Evolutionary conservation across 2,888 invertebrate species (phyloP), one percentile per base, ranked within the genome.

Genomic region (Aphidius colemani): DNA sequence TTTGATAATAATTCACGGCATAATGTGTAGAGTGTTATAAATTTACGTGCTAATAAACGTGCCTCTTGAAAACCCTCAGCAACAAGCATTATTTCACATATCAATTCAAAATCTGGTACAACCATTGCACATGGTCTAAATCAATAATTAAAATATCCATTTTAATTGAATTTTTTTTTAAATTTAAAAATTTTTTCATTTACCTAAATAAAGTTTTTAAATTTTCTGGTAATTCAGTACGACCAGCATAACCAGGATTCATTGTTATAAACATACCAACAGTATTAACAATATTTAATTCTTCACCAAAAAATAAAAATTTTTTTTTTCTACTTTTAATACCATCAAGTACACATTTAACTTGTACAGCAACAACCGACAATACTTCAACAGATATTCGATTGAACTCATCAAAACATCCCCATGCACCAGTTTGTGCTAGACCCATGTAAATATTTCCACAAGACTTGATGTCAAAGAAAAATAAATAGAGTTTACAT

Each of bases 361-460:
- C 96, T 85, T 97, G 97, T 0, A 96, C 96, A 0, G 96, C 95
- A 1, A 97, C 95, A 9, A 97, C 97, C 46, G 96, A 97, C 65
- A 97, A 83, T 65, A 97, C 97, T 83, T 97, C 96, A 1, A 97
- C 93, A 0, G 96, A 92, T 74, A 97, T 97, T 64, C 96, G 87
- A 83, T 97, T 97, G 82, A 97, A 97, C 82, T 97, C 96, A 78
- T 97, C 96, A 81, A 97, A 97, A 80, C 97, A 97, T 44, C 96
- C 96, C 96, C 96, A 96, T 8, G 95, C 94, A 1, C 96, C 96
- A 13, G 96, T 95, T 84, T 97, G 96, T 1, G 94, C 90, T 60
- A 97, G 84, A n/a, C 95, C 96, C 85, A 96, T 96, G 84, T 95
- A 96, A 82, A 96, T 96, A 80, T 94, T 95, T 40, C 94, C 96